Evolutionary conservation across 2,113 vertebrate genomes (phyloP).

Genomic region (Cervus canadensis): DNA sequence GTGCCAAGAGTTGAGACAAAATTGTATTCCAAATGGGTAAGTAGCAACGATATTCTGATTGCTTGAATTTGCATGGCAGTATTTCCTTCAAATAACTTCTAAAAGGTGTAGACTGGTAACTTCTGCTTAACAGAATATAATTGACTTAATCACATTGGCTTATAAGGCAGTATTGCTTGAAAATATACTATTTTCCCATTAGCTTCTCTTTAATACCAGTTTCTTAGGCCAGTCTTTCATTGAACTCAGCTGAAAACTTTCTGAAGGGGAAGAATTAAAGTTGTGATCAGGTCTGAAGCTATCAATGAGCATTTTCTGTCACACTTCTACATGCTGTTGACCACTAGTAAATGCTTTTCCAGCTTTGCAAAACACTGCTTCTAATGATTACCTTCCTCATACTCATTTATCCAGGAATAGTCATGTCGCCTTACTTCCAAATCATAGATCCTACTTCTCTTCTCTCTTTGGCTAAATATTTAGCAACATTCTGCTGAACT

Average conservation of each 20-base stretch:
- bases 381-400: not conserved
- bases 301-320: not conserved
- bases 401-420: not conserved
- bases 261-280: not conserved
- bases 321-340: not conserved
- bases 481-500: not conserved
- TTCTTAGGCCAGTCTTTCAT: not conserved
- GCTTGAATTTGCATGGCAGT: not conserved
- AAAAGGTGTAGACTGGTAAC: not conserved
- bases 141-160: not conserved
- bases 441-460: not conserved
- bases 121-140: not conserved
- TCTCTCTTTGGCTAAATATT: not conserved
- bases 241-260: not conserved
- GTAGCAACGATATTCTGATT: slow-evolving; percentile 37
- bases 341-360: no score
- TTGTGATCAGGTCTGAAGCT: not conserved
- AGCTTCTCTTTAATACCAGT: not conserved
- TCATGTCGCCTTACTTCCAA: not conserved
- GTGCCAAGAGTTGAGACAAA: slow-evolving; percentile 89
- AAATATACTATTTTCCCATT: not conserved
- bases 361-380: not conserved
- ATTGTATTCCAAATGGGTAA: slow-evolving; percentile 88
- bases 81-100: not conserved
- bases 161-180: not conserved